Percentiles rank a stretch among this genome's conserved stretches.
Conservation (phyloP, 2,113 vertebrate genomes). For the Lampris incognitus region DNA sequence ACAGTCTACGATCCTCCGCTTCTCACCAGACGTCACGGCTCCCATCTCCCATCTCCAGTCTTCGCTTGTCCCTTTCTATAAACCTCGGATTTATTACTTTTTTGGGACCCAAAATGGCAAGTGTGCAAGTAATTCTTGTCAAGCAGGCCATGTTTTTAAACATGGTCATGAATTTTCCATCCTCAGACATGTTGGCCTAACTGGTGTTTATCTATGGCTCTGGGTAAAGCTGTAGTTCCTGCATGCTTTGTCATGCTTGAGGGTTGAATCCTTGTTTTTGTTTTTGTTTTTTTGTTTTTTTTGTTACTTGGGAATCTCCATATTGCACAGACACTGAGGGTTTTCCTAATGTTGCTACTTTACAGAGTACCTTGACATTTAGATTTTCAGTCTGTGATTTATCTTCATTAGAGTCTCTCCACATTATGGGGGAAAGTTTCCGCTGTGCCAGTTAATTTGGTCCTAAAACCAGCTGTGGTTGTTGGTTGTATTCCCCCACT, state of each 20-base stretch:
- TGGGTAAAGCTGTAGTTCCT: slow-evolving; percentile 55
- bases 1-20: slow-evolving; percentile 22
- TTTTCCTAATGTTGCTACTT: background rate
- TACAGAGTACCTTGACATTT: slow-evolving; percentile 13
- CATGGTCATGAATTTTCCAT: background rate
- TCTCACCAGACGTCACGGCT: background rate
- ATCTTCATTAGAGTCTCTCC: slow-evolving; percentile 20
- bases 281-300: background rate
- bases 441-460: background rate
- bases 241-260: slow-evolving; percentile 70
- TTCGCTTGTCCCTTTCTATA: slow-evolving; percentile 4
- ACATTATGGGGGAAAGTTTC: slow-evolving; percentile 11
- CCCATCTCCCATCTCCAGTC: background rate
- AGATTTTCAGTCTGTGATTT: slow-evolving; percentile 22
- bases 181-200: slow-evolving; percentile 47
- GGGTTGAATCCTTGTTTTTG: slow-evolving; percentile 33
- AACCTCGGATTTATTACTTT: background rate
- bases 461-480: too few species aligned
- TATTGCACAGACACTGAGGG: background rate
- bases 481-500: too few species aligned
- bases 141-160: background rate
- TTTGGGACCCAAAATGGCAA: background rate
- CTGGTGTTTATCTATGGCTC: slow-evolving; percentile 69
- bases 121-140: background rate
- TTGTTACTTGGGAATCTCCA: slow-evolving; percentile 26